These are phyloP conservation scores for Adela reaumurella DNA, from an alignment of 2,888 invertebrate genomes.

Conservation along the genomic window DNA sequence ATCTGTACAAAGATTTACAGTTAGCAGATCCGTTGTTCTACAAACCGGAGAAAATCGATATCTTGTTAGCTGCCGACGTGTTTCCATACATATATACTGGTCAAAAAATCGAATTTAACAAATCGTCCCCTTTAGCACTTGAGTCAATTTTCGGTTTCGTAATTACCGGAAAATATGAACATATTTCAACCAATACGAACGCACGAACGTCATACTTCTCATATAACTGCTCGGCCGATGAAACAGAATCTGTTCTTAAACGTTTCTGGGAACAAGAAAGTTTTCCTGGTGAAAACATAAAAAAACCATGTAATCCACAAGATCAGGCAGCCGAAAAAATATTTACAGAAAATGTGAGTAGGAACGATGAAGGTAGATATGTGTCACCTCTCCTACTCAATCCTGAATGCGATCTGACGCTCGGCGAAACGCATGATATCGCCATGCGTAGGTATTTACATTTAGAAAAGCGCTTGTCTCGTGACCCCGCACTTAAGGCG, in stretches of 20 bases:
- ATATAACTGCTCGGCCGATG: not conserved
- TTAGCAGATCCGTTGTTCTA: not conserved
- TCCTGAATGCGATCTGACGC: not conserved
- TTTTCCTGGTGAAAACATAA: not conserved
- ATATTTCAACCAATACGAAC: not conserved
- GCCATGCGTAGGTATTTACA: not conserved
- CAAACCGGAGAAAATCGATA: not conserved
- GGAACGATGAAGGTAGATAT: not conserved
- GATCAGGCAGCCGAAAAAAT: not conserved
- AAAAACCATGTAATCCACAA: not conserved
- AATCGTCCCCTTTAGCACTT: not conserved
- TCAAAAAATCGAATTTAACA: constrained; percentile 1
- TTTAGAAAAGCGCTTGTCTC: not conserved
- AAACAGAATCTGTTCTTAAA: not conserved
- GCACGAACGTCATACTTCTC: not conserved
- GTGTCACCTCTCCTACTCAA: not conserved
- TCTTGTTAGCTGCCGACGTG: not conserved
- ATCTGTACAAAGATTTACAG: not conserved
- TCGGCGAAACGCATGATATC: not conserved
- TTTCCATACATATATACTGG: constrained; percentile 3
- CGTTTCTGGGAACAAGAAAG: not conserved
- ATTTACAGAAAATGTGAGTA: not conserved
- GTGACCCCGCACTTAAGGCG: not conserved
- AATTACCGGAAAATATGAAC: not conserved
- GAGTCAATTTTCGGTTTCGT: not conserved